Evolutionary conservation across 2,888 invertebrate species (phyloP), one percentile per base, ranked within the genome.

Genomic region (Drosophila paramelanica): DNA sequence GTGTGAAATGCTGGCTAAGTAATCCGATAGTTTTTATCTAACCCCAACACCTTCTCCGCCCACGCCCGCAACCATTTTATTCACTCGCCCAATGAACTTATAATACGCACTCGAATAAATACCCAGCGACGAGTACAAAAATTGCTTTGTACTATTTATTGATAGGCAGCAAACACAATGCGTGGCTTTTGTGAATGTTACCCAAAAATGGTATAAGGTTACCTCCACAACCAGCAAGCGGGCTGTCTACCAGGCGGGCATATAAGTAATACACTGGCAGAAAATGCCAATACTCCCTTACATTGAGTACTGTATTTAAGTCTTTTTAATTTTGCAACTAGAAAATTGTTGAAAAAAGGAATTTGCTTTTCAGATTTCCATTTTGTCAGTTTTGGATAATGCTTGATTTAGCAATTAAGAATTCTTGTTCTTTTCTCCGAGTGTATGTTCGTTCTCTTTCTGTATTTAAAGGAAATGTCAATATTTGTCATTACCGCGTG

Each of bases 401-500:
- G 33, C 11, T 33, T 33, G 0, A 33, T 11, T 11, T 27, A 2
- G 0, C 3, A 11, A 36, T 13, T 36, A 0, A 11, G 11, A 4
- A 10, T 11, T 33, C 33, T 1, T 11, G 3, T 4, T 33, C 33
- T 36, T 36, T 36, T 36, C 36, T 36, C 8, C 13, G 1, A 36
- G 36, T 36, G 36, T 36, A 36, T 36, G 36, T 5, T 17, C 25
- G 10, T 17, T 49, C 62, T 49, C 62, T 27, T 17, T 62, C 20
- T 42, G 38, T 39, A 42, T 27, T 31, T 41, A 74, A 74, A 77
- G 73, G 74, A 74, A 84, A 84, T 87, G 83, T 87, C 88, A 83
- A 83, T 83, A 83, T 83, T 87, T 83, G 83, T 83, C 72, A 74
- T 83, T 83, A 83, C 83, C 83, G 81, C 88, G 82, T 83, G 73